phyloP scores from a whole-genome alignment of 2,888 invertebrate species.

The Platerodrilus igneus region DNA sequence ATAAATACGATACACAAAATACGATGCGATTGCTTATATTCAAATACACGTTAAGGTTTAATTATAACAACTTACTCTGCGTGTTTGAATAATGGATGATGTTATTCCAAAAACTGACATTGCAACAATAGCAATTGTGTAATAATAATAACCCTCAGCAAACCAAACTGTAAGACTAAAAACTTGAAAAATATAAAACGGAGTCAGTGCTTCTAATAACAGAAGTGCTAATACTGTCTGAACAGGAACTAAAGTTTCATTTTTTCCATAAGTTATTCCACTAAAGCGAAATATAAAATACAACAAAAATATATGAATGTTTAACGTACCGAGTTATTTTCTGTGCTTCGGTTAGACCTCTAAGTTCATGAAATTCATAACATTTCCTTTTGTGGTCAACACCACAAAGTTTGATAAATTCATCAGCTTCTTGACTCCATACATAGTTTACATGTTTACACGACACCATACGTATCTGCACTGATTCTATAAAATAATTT shows the following conservation, averaged over 20 bases:
- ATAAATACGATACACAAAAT: too few species aligned
- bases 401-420: constrained; percentile 68
- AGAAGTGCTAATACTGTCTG: constrained; percentile 68
- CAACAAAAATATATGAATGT: background rate
- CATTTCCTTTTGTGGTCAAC: constrained; percentile 65
- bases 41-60: too few species aligned
- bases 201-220: constrained; percentile 82
- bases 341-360: constrained; percentile 60
- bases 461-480: constrained; percentile 63
- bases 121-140: constrained; percentile 77
- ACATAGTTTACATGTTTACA: constrained; percentile 79
- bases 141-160: constrained; percentile 81
- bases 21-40: too few species aligned
- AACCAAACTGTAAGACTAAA: constrained; percentile 88
- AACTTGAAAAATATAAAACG: constrained; percentile 93
- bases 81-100: constrained; percentile 80
- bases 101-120: constrained; percentile 80
- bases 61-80: constrained; percentile 61
- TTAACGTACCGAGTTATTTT: constrained; percentile 58
- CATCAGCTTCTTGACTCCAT: constrained; percentile 67
- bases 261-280: constrained; percentile 73
- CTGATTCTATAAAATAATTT: too few species aligned
- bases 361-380: constrained; percentile 58
- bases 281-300: constrained; percentile 51
- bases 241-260: constrained; percentile 79